Conservation (phyloP, 1,140 invertebrate species). For the Metopolophium dirhodum region DNA sequence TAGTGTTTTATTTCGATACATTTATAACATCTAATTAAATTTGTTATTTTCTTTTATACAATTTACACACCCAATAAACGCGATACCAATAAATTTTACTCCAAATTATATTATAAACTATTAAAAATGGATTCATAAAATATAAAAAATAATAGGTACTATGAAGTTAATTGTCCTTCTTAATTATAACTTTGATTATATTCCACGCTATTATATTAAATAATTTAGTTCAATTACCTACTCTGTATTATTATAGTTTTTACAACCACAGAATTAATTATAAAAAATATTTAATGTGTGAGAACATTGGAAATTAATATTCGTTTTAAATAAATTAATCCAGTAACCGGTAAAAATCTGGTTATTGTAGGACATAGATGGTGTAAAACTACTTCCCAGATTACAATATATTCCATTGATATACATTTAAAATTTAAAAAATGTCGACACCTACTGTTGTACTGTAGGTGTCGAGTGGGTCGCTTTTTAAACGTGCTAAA, state of each 20-base stretch:
- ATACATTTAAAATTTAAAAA: neutral
- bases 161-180: neutral
- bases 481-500: no score
- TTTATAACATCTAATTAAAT: neutral
- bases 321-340: neutral
- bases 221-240: neutral
- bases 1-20: neutral
- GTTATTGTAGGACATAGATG: neutral
- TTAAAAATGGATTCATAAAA: neutral
- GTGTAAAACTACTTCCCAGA: neutral
- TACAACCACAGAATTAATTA: neutral
- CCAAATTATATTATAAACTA: neutral
- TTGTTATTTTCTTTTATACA: neutral
- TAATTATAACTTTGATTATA: neutral
- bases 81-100: neutral
- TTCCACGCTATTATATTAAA: neutral
- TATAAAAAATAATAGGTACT: neutral
- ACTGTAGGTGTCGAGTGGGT: no score
- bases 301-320: neutral
- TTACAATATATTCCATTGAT: neutral
- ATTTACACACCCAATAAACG: neutral
- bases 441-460: no score
- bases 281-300: neutral
- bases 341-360: constrained; percentile 12
- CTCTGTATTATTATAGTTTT: neutral